Percentiles rank a stretch among this genome's conserved stretches.
Conservation (phyloP, 2,113 vertebrate genomes). For the Lepus timidus region DNA sequence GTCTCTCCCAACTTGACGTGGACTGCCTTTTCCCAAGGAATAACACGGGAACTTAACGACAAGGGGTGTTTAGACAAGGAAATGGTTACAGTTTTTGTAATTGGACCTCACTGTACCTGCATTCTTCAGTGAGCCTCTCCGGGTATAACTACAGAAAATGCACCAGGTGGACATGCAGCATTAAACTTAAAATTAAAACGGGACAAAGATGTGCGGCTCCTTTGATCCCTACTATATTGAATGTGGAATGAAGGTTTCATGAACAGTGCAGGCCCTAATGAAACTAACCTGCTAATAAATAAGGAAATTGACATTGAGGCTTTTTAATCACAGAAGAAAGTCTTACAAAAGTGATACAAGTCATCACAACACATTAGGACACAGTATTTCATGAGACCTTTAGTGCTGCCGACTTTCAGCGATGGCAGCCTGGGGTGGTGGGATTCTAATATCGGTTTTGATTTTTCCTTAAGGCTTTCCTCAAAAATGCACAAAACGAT, state of each 20-base stretch:
- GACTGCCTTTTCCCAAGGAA: conserved; percentile 54
- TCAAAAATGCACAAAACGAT: background rate
- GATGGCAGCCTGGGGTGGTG: background rate
- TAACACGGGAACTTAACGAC: conserved; percentile 23
- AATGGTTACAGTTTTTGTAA: conserved; percentile 48
- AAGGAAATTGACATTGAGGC: background rate
- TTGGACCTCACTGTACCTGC: background rate
- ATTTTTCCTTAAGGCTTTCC: background rate
- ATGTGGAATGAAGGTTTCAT: background rate
- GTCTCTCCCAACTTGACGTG: conserved; percentile 28
- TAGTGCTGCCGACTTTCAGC: background rate
- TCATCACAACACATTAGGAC: background rate
- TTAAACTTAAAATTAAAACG: conserved; percentile 49
- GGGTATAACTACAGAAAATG: background rate
- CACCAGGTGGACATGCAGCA: background rate
- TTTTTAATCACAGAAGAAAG: conserved; percentile 18
- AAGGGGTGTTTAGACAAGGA: background rate
- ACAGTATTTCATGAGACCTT: background rate
- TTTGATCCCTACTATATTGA: background rate
- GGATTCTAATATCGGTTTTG: background rate
- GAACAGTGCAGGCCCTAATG: background rate
- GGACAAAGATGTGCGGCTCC: background rate
- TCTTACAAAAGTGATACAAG: background rate
- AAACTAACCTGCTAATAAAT: conserved; percentile 41
- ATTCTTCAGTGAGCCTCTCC: background rate